Conservation (phyloP, 1,140 invertebrate genomes). For the Drosophila kikkawai region DNA sequence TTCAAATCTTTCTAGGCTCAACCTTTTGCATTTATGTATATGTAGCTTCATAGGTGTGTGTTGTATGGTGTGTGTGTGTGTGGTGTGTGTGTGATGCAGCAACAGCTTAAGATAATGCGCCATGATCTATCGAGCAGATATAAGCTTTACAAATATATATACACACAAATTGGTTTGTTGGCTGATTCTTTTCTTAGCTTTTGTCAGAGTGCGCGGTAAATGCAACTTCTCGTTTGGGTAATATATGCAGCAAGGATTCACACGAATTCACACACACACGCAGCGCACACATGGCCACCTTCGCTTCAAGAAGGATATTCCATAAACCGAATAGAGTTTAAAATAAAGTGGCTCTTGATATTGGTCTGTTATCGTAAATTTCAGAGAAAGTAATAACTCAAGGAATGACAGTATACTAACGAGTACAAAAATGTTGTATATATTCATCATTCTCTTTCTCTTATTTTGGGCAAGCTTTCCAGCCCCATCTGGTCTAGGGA, state of each 20-base stretch:
- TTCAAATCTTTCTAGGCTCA: constrained; percentile 45
- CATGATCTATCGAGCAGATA: constrained; percentile 40
- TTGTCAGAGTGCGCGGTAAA: constrained; percentile 44
- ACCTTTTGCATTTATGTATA: constrained; percentile 34
- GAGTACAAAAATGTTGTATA: background rate
- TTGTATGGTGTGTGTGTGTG: constrained; percentile 1
- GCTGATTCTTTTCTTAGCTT: constrained; percentile 17
- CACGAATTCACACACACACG: constrained; percentile 35
- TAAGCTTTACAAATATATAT: constrained; percentile 55
- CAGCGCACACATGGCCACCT: constrained; percentile 10
- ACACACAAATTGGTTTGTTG: constrained; percentile 46
- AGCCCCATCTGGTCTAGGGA: background rate
- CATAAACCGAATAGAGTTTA: background rate
- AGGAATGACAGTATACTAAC: background rate
- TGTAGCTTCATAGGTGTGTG: constrained; percentile 16
- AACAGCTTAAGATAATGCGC: constrained; percentile 47
- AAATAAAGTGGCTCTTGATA: constrained; percentile 1
- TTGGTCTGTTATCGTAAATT: background rate
- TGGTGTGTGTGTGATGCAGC: constrained; percentile 35
- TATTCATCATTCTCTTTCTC: background rate
- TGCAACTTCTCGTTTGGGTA: constrained; percentile 55
- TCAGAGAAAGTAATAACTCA: background rate
- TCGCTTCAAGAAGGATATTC: constrained; percentile 1
- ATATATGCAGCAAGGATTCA: constrained; percentile 19
- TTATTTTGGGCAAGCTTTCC: too few species aligned